phyloP scores from a whole-genome alignment of 2,797 vertebrate genomes.

The Nyctibius grandis region DNA sequence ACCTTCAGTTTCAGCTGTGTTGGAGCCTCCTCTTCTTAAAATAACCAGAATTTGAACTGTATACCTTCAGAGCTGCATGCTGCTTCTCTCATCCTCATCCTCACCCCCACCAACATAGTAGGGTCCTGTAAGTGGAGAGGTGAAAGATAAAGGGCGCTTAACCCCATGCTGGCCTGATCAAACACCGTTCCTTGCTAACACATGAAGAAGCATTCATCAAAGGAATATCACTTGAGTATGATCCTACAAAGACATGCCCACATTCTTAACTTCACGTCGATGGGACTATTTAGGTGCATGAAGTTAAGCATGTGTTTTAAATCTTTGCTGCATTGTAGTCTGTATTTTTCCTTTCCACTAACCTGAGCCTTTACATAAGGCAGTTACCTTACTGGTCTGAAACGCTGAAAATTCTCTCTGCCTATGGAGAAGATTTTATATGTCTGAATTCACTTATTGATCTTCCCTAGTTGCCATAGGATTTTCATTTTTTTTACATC shows the following conservation, averaged over 20 bases:
- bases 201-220: conserved; percentile 60
- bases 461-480: neutral
- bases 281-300: conserved; percentile 36
- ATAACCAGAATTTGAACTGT: neutral
- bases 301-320: conserved; percentile 60
- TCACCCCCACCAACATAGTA: neutral
- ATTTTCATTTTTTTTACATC: neutral
- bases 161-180: conserved; percentile 53
- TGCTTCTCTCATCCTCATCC: neutral
- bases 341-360: conserved; percentile 40
- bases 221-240: conserved; percentile 42
- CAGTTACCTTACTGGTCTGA: conserved; percentile 4
- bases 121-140: neutral
- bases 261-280: conserved; percentile 38
- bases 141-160: conserved; percentile 28
- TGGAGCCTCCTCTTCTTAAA: neutral
- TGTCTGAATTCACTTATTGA: neutral
- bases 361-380: neutral
- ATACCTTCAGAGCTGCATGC: neutral
- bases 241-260: conserved; percentile 30
- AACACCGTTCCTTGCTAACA: conserved; percentile 45
- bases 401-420: neutral
- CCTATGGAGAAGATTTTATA: neutral
- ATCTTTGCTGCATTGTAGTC: conserved; percentile 1
- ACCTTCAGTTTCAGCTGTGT: neutral